Base-by-base conservation (phyloP, 2,797 vertebrate genomes). In the Petrocephalus schoutedeni region DNA sequence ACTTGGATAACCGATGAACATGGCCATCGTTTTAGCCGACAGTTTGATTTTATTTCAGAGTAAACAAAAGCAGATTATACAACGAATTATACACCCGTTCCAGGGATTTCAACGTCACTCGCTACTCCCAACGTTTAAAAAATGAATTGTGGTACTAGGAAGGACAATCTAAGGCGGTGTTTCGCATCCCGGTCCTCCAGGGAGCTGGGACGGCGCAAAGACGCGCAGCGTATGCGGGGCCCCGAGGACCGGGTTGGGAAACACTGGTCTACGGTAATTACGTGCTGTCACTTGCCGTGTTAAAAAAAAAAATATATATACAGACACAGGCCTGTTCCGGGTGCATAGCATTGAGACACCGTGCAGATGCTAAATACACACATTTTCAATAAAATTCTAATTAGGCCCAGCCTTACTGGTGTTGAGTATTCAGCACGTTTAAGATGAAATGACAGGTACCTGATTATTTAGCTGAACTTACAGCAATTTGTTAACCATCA, bases 1-100 rank as follows among this genome's bases (percentile, higher is more conserved):
- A 92, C 92, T 93, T 94, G 90, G 93, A 90, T 91, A 87, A 74
- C 49, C 67, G 61, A 92, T 91, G 90, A 91, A 91, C 41, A 80
- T 80, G 16, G 74, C 74, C 74, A 80, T 16, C 0, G 41, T 80
- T 45, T 80, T 49, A 80, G 74, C 45, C 41, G 41, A 36, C 41
- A 45, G 41, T 80, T 36, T 36, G 64, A 71, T 41, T 80, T 80
- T 80, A 80, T 80, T 80, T 80, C 74, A 80, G n/a, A 49, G 36
- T 80, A 80, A 80, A 80, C 36, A 80, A 80, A 80, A 80, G 74
- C 74, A 80, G 74, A 80, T 45, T 49, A 80, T 80, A 80, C 74
- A 80, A 80, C n/a, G 41, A 80, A 80, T 80, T 80, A 45, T 80
- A 80, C 12, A 80, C 74, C 74, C 74, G 19, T 80, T 80, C 16